Conservation (phyloP, 2,113 vertebrate species). For the Microtus richardsoni region DNA sequence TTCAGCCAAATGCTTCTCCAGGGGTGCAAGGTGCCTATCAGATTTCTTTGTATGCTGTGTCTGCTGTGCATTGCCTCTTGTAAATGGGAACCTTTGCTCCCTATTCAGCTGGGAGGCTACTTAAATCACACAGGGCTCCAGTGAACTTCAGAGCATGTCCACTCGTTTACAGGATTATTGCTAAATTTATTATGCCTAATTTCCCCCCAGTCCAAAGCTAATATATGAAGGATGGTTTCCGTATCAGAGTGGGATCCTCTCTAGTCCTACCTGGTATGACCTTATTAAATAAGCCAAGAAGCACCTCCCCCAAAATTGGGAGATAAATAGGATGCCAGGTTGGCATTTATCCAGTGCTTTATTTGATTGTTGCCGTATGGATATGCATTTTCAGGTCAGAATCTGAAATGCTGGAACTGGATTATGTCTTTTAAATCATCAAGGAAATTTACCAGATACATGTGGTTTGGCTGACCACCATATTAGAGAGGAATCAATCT, state of each 20-base stretch:
- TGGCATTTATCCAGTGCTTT: slow-evolving; percentile 65
- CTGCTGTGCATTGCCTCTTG: slow-evolving; percentile 71
- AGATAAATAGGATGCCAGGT: slow-evolving; percentile 23
- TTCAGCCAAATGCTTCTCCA: slow-evolving; percentile 77
- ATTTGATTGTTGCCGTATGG: slow-evolving; percentile 6
- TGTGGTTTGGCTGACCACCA: background rate
- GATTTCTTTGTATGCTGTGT: slow-evolving; percentile 80
- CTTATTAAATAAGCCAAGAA: slow-evolving; percentile 55
- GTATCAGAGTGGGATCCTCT: background rate
- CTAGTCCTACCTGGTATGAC: slow-evolving; percentile 44
- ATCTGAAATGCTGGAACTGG: background rate
- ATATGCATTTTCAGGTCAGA: slow-evolving; percentile 47
- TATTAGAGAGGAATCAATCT: slow-evolving; percentile 51
- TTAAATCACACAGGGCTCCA: slow-evolving; percentile 72
- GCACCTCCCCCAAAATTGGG: slow-evolving; percentile 37
- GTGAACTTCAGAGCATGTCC: slow-evolving; percentile 68
- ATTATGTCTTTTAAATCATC: slow-evolving; percentile 11
- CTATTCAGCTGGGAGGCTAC: slow-evolving; percentile 65
- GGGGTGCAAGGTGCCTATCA: slow-evolving; percentile 83
- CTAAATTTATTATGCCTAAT: slow-evolving; percentile 80
- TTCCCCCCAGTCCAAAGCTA: slow-evolving; percentile 68
- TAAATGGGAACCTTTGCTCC: slow-evolving; percentile 72
- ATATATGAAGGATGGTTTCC: slow-evolving; percentile 65
- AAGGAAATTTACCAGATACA: background rate
- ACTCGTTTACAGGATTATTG: slow-evolving; percentile 44